phyloP scores from a whole-genome alignment of 2,113 vertebrate species.

The Azemiops feae region DNA sequence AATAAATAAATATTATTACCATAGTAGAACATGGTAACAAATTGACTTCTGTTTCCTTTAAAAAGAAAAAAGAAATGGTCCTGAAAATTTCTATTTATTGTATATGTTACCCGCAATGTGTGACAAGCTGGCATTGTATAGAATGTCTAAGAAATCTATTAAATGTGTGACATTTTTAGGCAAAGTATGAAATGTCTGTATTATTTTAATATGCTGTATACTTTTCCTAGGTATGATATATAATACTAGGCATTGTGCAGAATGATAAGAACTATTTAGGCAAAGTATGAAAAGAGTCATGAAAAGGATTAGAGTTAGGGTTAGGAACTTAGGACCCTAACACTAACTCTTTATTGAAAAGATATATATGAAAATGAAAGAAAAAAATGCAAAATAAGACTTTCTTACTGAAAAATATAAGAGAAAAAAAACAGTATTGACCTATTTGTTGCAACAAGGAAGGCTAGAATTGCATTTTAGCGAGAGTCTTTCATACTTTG shows the following conservation, averaged over 20 bases:
- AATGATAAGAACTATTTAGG: background rate
- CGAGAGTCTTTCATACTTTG: background rate
- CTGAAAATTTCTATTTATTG: background rate
- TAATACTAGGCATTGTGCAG: background rate
- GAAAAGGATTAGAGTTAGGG: background rate
- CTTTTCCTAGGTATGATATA: background rate
- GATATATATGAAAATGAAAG: background rate
- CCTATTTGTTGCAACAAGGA: background rate
- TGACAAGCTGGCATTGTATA: background rate
- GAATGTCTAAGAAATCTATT: background rate
- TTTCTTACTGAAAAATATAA: background rate
- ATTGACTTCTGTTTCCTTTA: constrained; percentile 1
- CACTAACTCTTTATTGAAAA: background rate
- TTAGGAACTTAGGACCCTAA: background rate
- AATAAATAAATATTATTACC: constrained; percentile 32
- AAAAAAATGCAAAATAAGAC: background rate
- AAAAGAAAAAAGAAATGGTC: background rate
- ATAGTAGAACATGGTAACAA: constrained; percentile 3
- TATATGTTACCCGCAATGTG: background rate
- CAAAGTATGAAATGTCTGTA: background rate
- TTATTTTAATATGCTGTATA: background rate
- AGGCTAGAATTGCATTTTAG: background rate
- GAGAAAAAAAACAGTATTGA: background rate
- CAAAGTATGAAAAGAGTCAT: background rate
- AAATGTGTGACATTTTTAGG: background rate